Evolutionary conservation across 2,113 vertebrate genomes (phyloP), one percentile per base, ranked within the genome.

Genomic region (Cisticola juncidis): DNA sequence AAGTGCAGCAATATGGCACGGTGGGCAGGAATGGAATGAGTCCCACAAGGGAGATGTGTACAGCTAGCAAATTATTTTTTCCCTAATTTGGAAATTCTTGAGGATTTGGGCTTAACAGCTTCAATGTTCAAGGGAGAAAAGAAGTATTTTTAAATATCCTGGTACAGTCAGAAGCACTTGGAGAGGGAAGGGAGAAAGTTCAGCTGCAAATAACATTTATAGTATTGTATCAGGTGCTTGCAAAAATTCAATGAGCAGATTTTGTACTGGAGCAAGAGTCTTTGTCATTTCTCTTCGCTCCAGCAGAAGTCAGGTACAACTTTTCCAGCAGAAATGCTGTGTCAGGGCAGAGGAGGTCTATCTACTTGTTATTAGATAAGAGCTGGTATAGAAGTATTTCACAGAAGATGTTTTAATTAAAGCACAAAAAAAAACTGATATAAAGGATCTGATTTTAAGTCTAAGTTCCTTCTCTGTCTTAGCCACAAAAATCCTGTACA

Each of bases 21-120:
- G 91, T 95, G 91, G 91, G 81, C 84, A 95, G 74, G 90, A 96
- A 88, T 91, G 90, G 94, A 97, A 96, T 95, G 94, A 94, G 74
- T 95, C 94, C 93, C 95, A 95, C 78, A 88, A 91, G 95, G 94
- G 94, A 94, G 33, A 88, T 66, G 50, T 73, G 87, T 85, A 80
- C 90, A 86, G 87, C 54, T 79, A 70, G 45, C 33, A 90, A 91
- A 94, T 85, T 47, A 79, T 57, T 95, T 89, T 95, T 96, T 95
- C 51, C 95, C 94, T 97, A 95, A 91, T 97, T 97, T 95, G 94
- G 95, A 95, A 94, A 85, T 97, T 82, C 87, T 95, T 65, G 78
- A 92, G 87, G 84, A 88, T 95, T 87, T 90, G 45, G 82, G 50
- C 85, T 62, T 60, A 94, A 45, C 23, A 70, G 56, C 62, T 66